These are phyloP conservation scores for Euzetes globulus DNA, from an alignment of 2,888 invertebrate genomes.

Conservation along the genomic window DNA sequence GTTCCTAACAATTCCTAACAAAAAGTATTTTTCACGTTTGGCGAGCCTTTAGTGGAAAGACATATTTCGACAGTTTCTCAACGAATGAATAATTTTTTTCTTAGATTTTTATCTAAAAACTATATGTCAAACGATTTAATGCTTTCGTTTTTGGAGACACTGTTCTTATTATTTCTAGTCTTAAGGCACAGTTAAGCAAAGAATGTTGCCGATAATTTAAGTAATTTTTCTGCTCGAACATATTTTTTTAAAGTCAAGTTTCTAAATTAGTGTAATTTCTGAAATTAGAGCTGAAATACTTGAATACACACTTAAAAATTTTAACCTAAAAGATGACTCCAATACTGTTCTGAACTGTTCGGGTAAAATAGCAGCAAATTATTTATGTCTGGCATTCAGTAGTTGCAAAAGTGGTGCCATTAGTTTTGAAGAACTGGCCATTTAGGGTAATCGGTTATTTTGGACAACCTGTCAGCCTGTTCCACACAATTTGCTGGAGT, in stretches of 20 bases:
- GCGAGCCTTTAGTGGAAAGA: neutral
- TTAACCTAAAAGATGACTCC: neutral
- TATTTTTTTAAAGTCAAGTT: no score
- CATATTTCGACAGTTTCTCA: neutral
- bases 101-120: neutral
- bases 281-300: constrained; percentile 1
- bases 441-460: constrained; percentile 22
- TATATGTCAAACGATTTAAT: neutral
- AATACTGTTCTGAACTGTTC: neutral
- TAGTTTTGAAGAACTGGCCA: constrained; percentile 3
- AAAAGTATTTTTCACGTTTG: neutral
- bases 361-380: neutral
- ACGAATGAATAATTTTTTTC: neutral
- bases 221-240: neutral
- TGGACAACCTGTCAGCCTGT: constrained; percentile 7
- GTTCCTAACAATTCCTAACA: neutral
- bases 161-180: no score
- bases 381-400: neutral
- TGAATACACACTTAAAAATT: neutral
- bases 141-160: neutral
- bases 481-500: neutral
- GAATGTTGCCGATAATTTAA: neutral
- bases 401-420: neutral
- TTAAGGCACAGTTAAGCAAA: neutral
- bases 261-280: neutral